Evolutionary conservation across 2,113 vertebrate genomes (phyloP), one percentile per base, ranked within the genome.

Genomic region (Nyctibius bracteatus): DNA sequence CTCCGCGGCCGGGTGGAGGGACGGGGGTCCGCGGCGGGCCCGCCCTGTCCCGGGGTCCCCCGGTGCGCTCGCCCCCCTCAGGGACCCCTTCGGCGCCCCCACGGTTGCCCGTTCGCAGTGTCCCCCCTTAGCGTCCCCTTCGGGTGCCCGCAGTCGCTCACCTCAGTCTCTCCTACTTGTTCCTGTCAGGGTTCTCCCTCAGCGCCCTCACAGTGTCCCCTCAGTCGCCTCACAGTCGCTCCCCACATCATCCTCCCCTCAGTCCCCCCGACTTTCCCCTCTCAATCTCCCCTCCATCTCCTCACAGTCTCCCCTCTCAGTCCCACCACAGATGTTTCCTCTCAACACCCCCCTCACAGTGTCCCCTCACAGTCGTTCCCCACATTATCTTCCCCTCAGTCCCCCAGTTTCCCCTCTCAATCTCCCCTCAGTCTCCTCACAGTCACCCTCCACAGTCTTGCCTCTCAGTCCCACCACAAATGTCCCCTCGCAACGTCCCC

Each of bases 401-500:
- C 39, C 28, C 10, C n/a, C 9, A 8, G 11, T 51, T 19, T 28
- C 21, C n/a, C 51, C 58, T 21, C 49, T 23, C 22, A 47, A n/a
- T 3, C 17, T 10, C 41, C 24, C 27, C 46, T 31, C 58, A 13
- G 11, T 14, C 52, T 41, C 24, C 25, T 43, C 62, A 10, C 44
- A 15, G 10, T 33, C 10, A 0, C 41, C 27, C 37, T 12, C 6
- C 52, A 14, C 7, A 51, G 17, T 18, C 23, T 39, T 12, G 39
- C 24, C 21, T 39, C 71, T 21, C 62, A 9, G n/a, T 8, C 49
- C 24, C 6, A 5, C 8, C 1, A 5, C 5, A 3, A 7, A n/a
- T 46, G 31, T 30, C 49, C 15, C 41, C 19, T n/a, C n/a, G n/a
- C 37, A 19, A 14, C 3, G 1, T 47, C 43, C 28, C 47, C 10